These are phyloP conservation scores for Adela reaumurella DNA, from an alignment of 2,888 invertebrate species.

Conservation along the genomic window DNA sequence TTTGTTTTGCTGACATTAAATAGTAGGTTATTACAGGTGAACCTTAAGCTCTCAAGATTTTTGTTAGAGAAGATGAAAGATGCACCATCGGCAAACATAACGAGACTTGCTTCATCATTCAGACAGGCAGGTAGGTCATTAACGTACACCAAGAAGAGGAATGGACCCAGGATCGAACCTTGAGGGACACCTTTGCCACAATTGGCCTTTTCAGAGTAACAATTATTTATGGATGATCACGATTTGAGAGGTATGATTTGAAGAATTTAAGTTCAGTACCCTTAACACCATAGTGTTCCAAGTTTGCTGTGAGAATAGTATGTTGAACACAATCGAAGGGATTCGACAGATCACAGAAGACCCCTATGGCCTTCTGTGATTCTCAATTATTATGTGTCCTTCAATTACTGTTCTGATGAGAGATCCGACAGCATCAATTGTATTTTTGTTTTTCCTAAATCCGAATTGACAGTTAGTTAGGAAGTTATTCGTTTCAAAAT, in stretches of 20 bases:
- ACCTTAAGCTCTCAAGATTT: background rate
- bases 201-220: too few relatives aligned
- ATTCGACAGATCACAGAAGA: conserved; percentile 3
- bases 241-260: background rate
- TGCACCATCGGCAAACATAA: conserved; percentile 1
- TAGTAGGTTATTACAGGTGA: too few relatives aligned
- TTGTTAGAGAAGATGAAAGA: background rate
- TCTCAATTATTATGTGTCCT: conserved; percentile 4
- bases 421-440: conserved; percentile 3
- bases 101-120: background rate
- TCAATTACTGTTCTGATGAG: conserved; percentile 1
- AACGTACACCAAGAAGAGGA: conserved; percentile 1
- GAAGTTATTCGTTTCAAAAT: conserved; percentile 3
- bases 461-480: conserved; percentile 4
- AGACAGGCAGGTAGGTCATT: too few relatives aligned
- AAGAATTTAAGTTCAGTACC: background rate
- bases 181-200: background rate
- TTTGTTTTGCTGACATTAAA: too few relatives aligned
- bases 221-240: too few relatives aligned
- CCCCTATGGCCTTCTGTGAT: background rate
- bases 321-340: conserved; percentile 5
- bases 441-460: conserved; percentile 1
- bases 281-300: conserved; percentile 4
- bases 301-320: conserved; percentile 2
- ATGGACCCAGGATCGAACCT: background rate